Conservation (phyloP, 2,113 vertebrate species). For the Lynx canadensis region DNA sequence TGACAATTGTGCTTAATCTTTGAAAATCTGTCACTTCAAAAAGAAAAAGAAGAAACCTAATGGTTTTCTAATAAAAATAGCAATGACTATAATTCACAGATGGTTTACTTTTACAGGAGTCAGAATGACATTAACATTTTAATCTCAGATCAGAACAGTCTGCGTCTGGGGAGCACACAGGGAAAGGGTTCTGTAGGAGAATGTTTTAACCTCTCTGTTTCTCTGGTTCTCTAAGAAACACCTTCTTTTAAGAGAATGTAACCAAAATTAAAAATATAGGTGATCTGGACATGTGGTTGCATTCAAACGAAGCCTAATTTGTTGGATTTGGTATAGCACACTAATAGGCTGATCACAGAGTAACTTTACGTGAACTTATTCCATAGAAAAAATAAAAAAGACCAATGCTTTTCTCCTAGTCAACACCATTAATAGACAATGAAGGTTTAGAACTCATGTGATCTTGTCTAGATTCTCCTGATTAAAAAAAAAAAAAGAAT, state of each 20-base stretch:
- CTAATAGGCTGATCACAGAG: background rate
- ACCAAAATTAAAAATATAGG: background rate
- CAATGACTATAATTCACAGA: conserved; percentile 82
- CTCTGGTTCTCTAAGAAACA: conserved; percentile 49
- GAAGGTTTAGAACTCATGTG: background rate
- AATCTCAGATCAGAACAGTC: conserved; percentile 67
- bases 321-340: background rate
- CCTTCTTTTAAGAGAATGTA: conserved; percentile 32
- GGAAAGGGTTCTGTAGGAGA: conserved; percentile 27
- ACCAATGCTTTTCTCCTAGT: background rate
- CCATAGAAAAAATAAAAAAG: background rate
- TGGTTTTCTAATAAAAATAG: conserved; percentile 83
- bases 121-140: conserved; percentile 80
- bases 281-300: conserved; percentile 49
- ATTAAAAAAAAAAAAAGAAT: background rate
- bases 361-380: background rate
- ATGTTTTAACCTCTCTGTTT: conserved; percentile 27
- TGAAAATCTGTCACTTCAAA: conserved; percentile 82
- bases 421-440: background rate
- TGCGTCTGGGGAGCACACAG: conserved; percentile 59
- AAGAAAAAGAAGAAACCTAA: conserved; percentile 75
- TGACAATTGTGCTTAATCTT: conserved; percentile 80
- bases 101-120: conserved; percentile 79
- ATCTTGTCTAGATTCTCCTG: background rate
- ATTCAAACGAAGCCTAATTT: background rate